A percentile compares a stretch with the other conserved stretches of the same genome.
These are phyloP conservation scores for Adelphocoris suturalis DNA, from an alignment of 2,888 invertebrate species.

Conservation along the genomic window DNA sequence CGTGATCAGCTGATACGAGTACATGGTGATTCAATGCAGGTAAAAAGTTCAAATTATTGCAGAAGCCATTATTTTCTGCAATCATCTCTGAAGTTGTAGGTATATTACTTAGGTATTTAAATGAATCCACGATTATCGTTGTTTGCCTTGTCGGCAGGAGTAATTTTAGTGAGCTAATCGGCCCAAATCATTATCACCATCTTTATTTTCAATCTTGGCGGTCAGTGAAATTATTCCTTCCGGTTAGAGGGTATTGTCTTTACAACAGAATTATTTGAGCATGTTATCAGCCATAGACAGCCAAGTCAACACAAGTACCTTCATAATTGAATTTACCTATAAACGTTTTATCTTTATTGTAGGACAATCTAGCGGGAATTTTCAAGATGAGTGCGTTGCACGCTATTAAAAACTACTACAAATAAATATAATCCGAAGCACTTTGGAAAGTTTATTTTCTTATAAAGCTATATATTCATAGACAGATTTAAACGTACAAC, in stretches of 20 bases:
- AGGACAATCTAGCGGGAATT: conserved; percentile 49
- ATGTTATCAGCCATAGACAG: conserved; percentile 1
- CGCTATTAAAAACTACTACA: neutral
- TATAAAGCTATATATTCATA: conserved; percentile 68
- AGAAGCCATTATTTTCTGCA: too few species aligned
- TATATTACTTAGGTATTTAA: too few species aligned
- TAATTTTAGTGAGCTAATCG: too few species aligned
- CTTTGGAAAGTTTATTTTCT: conserved; percentile 66
- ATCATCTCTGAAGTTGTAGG: too few species aligned
- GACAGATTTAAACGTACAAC: conserved; percentile 2
- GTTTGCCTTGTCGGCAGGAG: too few species aligned
- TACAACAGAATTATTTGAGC: conserved; percentile 31
- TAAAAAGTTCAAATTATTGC: too few species aligned
- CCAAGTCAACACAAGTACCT: conserved; percentile 35
- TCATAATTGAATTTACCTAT: conserved; percentile 2
- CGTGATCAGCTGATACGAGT: too few species aligned
- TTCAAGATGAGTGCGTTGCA: neutral
- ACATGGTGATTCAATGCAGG: too few species aligned
- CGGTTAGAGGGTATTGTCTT: conserved; percentile 30
- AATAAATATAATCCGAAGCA: conserved; percentile 39
- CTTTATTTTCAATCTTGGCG: neutral
- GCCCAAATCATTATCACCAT: too few species aligned
- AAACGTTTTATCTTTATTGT: conserved; percentile 9
- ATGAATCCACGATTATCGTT: too few species aligned
- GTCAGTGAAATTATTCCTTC: conserved; percentile 16